These are phyloP conservation scores for Prunella fulvescens DNA, from an alignment of 2,113 vertebrate species.

Conservation along the genomic window DNA sequence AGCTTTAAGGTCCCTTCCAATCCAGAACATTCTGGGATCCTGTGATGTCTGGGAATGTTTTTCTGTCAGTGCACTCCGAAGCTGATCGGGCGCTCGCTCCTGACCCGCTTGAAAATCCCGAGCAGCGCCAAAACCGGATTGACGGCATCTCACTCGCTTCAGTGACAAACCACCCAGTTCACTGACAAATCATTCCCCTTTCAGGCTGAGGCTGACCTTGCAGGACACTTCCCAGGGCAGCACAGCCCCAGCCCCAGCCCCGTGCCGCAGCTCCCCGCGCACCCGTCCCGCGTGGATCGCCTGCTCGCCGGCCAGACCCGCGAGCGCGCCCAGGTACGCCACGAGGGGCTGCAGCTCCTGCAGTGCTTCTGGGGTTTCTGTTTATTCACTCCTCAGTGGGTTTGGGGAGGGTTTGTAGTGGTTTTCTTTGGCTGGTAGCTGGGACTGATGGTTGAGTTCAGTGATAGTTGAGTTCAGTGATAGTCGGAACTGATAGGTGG, in stretches of 20 bases:
- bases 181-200: background rate
- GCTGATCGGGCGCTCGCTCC: fast-evolving
- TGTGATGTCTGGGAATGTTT: fast-evolving
- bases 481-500: fast-evolving
- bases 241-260: background rate
- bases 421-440: background rate
- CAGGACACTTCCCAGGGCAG: constrained; percentile 61
- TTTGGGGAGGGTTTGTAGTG: background rate
- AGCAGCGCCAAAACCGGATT: fast-evolving
- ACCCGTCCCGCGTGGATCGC: constrained; percentile 66
- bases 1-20: background rate
- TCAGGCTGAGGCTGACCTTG: constrained; percentile 70
- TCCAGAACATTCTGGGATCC: background rate
- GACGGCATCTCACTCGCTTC: fast-evolving
- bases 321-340: constrained; percentile 55
- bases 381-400: fast-evolving
- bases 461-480: no score
- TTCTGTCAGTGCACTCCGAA: fast-evolving
- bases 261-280: background rate
- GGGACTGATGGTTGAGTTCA: background rate
- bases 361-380: fast-evolving
- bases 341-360: fast-evolving
- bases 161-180: background rate
- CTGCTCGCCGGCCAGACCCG: constrained; percentile 54
- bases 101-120: fast-evolving